A percentile compares a stretch with the other conserved stretches of the same genome.
These are phyloP conservation scores for Hiodon tergisus DNA, from an alignment of 2,113 vertebrate genomes.

Conservation along the genomic window DNA sequence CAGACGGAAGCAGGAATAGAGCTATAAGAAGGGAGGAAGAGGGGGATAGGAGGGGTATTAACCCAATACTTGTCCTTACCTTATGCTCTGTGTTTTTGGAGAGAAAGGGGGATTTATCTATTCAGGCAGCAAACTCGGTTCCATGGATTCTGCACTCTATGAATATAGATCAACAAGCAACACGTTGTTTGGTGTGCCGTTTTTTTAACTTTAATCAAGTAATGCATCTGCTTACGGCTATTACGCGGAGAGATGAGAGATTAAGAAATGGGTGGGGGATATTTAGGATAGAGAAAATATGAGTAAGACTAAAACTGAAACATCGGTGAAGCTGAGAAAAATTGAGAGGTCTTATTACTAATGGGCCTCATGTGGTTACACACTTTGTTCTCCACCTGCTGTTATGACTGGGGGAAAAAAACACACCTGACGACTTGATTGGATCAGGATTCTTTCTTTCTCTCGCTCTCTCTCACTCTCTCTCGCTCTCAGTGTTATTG, in stretches of 20 bases:
- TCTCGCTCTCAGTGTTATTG: too few relatives aligned
- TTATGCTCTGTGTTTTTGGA: too few relatives aligned
- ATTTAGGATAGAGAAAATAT: not conserved
- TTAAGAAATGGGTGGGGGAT: constrained; percentile 8
- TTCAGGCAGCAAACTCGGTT: too few relatives aligned
- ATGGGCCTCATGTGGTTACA: not conserved
- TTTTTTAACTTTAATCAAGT: not conserved
- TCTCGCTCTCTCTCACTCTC: too few relatives aligned
- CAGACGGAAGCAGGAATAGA: too few relatives aligned
- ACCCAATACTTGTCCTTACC: too few relatives aligned
- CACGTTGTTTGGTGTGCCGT: too few relatives aligned
- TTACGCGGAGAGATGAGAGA: not conserved
- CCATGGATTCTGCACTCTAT: too few relatives aligned
- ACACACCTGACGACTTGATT: constrained; percentile 1
- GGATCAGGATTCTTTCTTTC: not conserved
- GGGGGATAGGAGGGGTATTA: too few relatives aligned
- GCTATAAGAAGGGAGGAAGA: too few relatives aligned
- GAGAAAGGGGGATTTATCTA: too few relatives aligned
- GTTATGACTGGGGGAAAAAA: not conserved
- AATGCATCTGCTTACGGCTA: not conserved
- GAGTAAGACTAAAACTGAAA: constrained; percentile 4
- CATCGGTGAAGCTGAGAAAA: not conserved
- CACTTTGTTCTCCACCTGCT: constrained; percentile 6
- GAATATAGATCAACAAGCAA: too few relatives aligned
- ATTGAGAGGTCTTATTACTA: constrained; percentile 4